Percentiles rank a stretch among this genome's conserved stretches.
These are phyloP conservation scores for Bos indicus DNA, from an alignment of 2,113 vertebrate genomes.

Conservation along the genomic window DNA sequence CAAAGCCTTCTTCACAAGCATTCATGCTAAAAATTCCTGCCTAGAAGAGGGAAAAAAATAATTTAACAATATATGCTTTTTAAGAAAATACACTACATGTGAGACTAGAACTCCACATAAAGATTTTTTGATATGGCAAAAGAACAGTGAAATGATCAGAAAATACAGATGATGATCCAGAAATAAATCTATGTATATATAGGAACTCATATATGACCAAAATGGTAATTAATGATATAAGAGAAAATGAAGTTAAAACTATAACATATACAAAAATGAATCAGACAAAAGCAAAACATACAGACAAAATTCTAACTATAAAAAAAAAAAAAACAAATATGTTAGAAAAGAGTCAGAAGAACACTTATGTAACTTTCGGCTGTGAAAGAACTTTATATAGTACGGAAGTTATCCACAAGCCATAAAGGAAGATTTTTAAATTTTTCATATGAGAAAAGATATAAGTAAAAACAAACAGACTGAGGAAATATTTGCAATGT, in stretches of 20 bases:
- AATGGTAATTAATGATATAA: not conserved
- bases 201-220: not conserved
- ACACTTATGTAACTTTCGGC: not conserved
- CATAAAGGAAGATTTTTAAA: not conserved
- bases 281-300: not conserved
- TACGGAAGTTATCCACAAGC: not conserved
- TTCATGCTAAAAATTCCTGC: slow-evolving; percentile 99
- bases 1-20: slow-evolving; percentile 98
- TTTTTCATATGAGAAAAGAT: not conserved
- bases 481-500: not conserved
- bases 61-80: slow-evolving; percentile 35
- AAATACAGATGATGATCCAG: not conserved
- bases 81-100: not conserved
- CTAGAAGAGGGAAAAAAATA: slow-evolving; percentile 78
- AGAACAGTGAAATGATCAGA: not conserved
- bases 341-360: not conserved
- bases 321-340: not conserved
- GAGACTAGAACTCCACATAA: not conserved
- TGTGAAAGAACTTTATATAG: not conserved
- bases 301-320: not conserved
- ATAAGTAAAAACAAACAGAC: not conserved
- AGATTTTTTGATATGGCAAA: not conserved
- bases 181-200: not conserved
- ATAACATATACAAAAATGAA: slow-evolving; percentile 4
- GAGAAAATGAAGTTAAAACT: not conserved